Conservation (phyloP, 2,113 vertebrate species). For the Aphyosemion australe region DNA sequence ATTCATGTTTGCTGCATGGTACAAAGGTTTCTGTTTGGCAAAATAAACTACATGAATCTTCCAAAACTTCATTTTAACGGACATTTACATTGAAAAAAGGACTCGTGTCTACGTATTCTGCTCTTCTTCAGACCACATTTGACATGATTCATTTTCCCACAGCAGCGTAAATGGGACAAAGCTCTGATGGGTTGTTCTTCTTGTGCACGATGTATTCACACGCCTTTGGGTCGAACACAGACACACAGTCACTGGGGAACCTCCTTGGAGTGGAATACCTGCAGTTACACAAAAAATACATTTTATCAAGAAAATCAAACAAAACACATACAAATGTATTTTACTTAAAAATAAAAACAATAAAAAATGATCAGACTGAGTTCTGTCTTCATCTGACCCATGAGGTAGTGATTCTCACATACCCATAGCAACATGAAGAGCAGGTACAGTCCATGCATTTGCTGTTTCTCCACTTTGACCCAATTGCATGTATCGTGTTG, state of each 20-base stretch:
- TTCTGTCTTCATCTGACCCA: neutral
- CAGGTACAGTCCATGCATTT: slow-evolving; percentile 49
- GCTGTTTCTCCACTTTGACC: slow-evolving; percentile 63
- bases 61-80: too few species aligned
- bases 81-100: too few species aligned
- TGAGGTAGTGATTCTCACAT: slow-evolving; percentile 7
- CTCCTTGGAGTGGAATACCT: neutral
- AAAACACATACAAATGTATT: too few species aligned
- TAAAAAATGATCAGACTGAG: neutral
- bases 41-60: too few species aligned
- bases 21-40: too few species aligned
- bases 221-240: slow-evolving; percentile 37
- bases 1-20: too few species aligned
- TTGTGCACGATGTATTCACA: slow-evolving; percentile 62
- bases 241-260: slow-evolving; percentile 44
- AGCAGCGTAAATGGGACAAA: neutral
- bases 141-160: slow-evolving; percentile 42
- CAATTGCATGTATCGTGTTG: slow-evolving; percentile 42
- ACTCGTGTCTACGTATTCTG: too few species aligned
- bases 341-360: too few species aligned
- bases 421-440: slow-evolving; percentile 17
- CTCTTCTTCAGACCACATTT: too few species aligned
- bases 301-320: neutral
- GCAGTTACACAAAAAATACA: slow-evolving; percentile 31
- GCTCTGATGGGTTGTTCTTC: slow-evolving; percentile 27